These are phyloP conservation scores for Chrysotoxum bicinctum DNA, from an alignment of 2,888 invertebrate species.

Conservation along the genomic window DNA sequence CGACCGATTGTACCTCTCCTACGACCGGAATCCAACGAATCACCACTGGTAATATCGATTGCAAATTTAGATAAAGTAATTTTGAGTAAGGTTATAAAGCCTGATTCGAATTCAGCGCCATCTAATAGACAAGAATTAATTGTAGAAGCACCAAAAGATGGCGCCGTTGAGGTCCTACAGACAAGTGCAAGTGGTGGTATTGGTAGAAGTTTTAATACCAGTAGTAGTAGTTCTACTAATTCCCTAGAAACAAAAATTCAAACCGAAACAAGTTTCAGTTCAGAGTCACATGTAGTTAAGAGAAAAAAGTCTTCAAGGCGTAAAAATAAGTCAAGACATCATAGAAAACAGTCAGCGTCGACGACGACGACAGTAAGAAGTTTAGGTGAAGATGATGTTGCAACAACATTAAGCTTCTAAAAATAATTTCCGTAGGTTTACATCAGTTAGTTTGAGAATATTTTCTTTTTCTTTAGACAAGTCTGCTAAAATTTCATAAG, in stretches of 20 bases:
- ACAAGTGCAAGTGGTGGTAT: slow-evolving; percentile 73
- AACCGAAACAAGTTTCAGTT: slow-evolving; percentile 79
- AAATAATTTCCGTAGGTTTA: neutral
- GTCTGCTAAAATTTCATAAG: neutral
- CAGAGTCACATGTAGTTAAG: slow-evolving; percentile 78
- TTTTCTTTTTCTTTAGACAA: neutral
- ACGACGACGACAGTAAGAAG: slow-evolving; percentile 34
- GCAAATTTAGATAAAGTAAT: slow-evolving; percentile 81
- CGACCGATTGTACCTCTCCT: slow-evolving; percentile 80
- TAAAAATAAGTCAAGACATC: slow-evolving; percentile 64
- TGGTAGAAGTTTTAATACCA: slow-evolving; percentile 65
- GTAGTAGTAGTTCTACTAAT: slow-evolving; percentile 42
- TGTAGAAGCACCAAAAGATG: slow-evolving; percentile 75
- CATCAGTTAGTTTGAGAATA: neutral
- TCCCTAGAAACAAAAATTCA: slow-evolving; percentile 72
- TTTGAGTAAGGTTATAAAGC: slow-evolving; percentile 79
- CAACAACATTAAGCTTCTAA: slow-evolving; percentile 41
- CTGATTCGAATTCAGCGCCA: slow-evolving; percentile 78
- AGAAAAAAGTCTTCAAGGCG: slow-evolving; percentile 76
- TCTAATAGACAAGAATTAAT: slow-evolving; percentile 77
- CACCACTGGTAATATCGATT: slow-evolving; percentile 81
- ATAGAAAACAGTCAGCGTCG: slow-evolving; percentile 13
- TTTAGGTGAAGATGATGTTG: slow-evolving; percentile 35
- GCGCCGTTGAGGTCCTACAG: slow-evolving; percentile 40
- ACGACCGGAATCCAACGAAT: slow-evolving; percentile 81